Base-by-base conservation (phyloP, 2,113 vertebrate species). In the Telmatochromis sp. region DNA sequence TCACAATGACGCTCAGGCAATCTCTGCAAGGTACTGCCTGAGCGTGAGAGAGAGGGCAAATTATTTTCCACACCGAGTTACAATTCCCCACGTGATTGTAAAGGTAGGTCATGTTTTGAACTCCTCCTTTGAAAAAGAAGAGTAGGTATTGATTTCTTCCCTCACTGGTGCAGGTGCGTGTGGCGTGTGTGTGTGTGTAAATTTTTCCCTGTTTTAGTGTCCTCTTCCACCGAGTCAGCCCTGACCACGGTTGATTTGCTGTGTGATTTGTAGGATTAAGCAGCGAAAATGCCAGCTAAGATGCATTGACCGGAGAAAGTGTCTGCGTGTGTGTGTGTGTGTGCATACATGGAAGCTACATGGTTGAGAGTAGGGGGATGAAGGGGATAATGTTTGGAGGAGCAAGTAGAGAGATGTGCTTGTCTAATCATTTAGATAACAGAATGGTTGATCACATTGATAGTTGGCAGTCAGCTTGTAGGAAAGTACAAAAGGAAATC, bases 231-330 rank as follows among this genome's bases (percentile, higher is more conserved):
- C 73, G 78, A 90, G 83, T 89, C 84, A 92, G 80, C 73, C 51
- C 58, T 37, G 53, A 79, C 71, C 71, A 51, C 2, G 26, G 78
- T 51, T 90, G 86, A 93, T 91, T 91, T 89, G 53, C 84, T 35
- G 75, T 84, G 83, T 87, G 88, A 90, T 91, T 87, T 89, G 73
- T 26, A 90, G 85, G 80, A 92, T 90, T 87, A 91, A 85, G 23
- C 68, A 89, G 57, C 1, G 7, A 91, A 89, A 84, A 80, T 63
- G 84, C 89, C 89, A 53, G 83, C 81, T 86, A 84, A 89, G 85
- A 91, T 84, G 71, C 57, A 87, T 87, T 81, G 89, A 91, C 88
- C 45, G 14, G 33, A 11, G 40, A 17, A 58, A 45, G 60, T n/a
- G 58, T 82, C 40, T 21, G 82, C 7, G 6, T 28, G 58, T 19